Base-by-base conservation (phyloP, 2,113 vertebrate genomes). In the Erythrolamprus reginae region DNA sequence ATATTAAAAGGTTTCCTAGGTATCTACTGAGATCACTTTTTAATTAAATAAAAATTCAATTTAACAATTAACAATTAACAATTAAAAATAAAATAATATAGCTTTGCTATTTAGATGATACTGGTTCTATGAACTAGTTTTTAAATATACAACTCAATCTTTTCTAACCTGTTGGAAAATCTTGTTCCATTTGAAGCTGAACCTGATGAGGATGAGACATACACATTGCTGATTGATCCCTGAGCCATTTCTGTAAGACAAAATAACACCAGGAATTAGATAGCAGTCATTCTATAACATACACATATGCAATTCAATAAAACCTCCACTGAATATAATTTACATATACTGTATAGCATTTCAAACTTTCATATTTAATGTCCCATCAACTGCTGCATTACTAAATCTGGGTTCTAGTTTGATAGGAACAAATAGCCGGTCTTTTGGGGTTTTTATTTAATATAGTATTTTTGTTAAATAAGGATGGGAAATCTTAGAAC, bases 221-320 rank as follows among this genome's bases (percentile, higher is more conserved):
- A 99, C 70, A 99, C 98, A 87, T 98, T 98, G 95, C 98, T 98
- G 93, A 99, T 98, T 89, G 99, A 98, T 92, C 99, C 99, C 96
- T 99, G 98, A 96, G 99, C 98, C 99, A 99, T 99, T 97, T 99
- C 99, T 99, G 96, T 7, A 91, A 93, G 94, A 94, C 0, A 26
- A 82, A 51, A 6, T 91, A 0, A 0, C 55, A 85, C 52, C 38
- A 85, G 15, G 89, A 19, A 87, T 82, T 83, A 24, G 15, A 89
- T 33, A 90, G 82, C 7, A 88, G 24, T 42, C 23, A 33, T n/a
- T 86, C 33, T 42, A 26, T 65, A 38, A 19, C 10, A 33, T 50
- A 84, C 5, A 7, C 1, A 88, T 4, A 4, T 48, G 4, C 58
- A 83, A 82, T 58, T 9, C n/a, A 88, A 61, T 33, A 90, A 47